phyloP scores from a whole-genome alignment of 1,140 invertebrate species.

The Chlorops oryzae region DNA sequence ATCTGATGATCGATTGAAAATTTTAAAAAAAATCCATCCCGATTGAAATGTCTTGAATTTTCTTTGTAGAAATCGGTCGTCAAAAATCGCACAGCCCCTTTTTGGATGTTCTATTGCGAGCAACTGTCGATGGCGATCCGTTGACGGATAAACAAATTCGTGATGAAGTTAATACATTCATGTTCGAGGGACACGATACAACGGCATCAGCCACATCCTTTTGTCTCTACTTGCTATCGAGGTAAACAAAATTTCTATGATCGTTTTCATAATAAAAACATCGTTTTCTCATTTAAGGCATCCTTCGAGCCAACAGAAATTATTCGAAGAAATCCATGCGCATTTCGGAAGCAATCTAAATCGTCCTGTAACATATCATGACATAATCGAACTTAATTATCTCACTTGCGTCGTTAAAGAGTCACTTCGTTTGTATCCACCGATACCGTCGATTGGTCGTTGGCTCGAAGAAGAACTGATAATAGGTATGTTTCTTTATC shows the following conservation, averaged over 20 bases:
- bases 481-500: conserved; percentile 25
- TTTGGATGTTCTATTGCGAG: conserved; percentile 62
- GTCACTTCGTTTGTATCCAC: conserved; percentile 54
- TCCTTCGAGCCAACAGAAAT: conserved; percentile 48
- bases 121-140: conserved; percentile 46
- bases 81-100: conserved; percentile 57
- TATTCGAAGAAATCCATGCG: conserved; percentile 53
- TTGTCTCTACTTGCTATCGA: conserved; percentile 25
- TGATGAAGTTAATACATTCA: conserved; percentile 63
- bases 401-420: conserved; percentile 57
- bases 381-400: conserved; percentile 55
- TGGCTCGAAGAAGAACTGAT: conserved; percentile 50
- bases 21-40: background rate
- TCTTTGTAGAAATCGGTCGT: conserved; percentile 16
- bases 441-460: conserved; percentile 56
- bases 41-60: background rate
- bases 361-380: conserved; percentile 44
- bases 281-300: no score
- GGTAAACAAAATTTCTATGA: no score
- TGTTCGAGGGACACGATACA: conserved; percentile 53
- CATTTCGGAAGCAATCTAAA: conserved; percentile 49
- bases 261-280: no score
- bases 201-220: conserved; percentile 32
- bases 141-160: conserved; percentile 59
- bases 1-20: background rate